Percentiles rank a stretch among this genome's conserved stretches.
Evolutionary conservation across 2,113 vertebrate species (phyloP).

Genomic region (Candoia aspera): DNA sequence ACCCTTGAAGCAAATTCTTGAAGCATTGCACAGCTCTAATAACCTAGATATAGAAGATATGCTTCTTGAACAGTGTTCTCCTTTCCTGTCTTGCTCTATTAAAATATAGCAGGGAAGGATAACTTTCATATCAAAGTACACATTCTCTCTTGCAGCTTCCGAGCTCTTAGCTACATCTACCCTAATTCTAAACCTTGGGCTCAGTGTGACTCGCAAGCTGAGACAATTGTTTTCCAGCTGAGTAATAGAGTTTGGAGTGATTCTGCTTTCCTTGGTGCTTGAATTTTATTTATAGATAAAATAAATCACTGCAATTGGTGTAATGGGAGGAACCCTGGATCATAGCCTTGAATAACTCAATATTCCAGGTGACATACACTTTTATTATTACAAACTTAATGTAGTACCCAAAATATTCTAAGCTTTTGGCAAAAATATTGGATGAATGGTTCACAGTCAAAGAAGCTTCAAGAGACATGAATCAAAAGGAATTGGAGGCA

Average conservation of each 20-base stretch:
- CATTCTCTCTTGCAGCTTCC: not conserved
- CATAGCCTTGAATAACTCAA: not conserved
- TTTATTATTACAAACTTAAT: not conserved
- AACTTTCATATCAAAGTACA: not conserved
- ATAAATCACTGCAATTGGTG: not conserved
- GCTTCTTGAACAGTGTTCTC: not conserved
- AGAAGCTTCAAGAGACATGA: slow-evolving; percentile 5
- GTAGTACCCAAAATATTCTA: not conserved
- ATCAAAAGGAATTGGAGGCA: not conserved
- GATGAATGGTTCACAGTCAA: not conserved
- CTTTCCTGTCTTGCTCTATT: not conserved
- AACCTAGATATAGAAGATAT: not conserved
- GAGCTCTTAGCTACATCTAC: not conserved
- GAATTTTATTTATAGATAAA: slow-evolving; percentile 22
- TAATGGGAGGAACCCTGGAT: slow-evolving; percentile 4
- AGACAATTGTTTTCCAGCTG: not conserved
- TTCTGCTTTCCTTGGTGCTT: not conserved
- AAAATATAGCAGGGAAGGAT: not conserved
- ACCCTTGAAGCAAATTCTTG: not conserved
- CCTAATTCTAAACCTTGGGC: not conserved
- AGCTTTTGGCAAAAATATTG: not conserved
- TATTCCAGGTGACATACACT: not conserved
- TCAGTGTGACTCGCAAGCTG: not conserved
- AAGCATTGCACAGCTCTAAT: not conserved
- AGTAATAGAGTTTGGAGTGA: slow-evolving; percentile 1